These are phyloP conservation scores for Lucilia cuprina DNA, from an alignment of 1,140 invertebrate genomes.

Conservation along the genomic window DNA sequence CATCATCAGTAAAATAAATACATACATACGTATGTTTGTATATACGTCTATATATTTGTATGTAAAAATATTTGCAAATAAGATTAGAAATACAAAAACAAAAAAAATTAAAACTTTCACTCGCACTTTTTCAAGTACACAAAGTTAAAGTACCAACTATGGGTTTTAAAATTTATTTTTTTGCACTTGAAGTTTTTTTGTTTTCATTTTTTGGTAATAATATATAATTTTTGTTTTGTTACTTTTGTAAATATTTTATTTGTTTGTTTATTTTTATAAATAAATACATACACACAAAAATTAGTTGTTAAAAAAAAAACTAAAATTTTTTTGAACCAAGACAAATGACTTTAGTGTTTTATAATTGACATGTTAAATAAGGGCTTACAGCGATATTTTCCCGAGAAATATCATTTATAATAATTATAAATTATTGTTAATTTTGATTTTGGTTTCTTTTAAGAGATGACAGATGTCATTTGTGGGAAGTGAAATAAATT, in stretches of 20 bases:
- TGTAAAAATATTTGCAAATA: conserved; percentile 17
- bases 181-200: not conserved
- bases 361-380: not conserved
- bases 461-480: no score
- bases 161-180: not conserved
- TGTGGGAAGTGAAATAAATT: no score
- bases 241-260: not conserved
- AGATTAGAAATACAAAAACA: conserved; percentile 21
- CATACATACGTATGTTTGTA: no score
- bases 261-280: not conserved
- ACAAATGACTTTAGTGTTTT: not conserved
- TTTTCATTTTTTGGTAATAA: not conserved
- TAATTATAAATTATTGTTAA: no score
- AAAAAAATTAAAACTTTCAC: conserved; percentile 9
- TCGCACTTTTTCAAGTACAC: conserved; percentile 2
- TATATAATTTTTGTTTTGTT: not conserved
- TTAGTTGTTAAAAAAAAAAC: not conserved
- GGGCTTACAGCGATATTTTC: no score
- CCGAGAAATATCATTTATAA: no score
- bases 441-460: no score
- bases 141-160: not conserved
- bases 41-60: no score
- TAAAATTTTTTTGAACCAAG: not conserved
- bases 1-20: not conserved
- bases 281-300: not conserved